These are phyloP conservation scores for Heliconius nattereri DNA, from an alignment of 1,140 invertebrate species.

Conservation along the genomic window DNA sequence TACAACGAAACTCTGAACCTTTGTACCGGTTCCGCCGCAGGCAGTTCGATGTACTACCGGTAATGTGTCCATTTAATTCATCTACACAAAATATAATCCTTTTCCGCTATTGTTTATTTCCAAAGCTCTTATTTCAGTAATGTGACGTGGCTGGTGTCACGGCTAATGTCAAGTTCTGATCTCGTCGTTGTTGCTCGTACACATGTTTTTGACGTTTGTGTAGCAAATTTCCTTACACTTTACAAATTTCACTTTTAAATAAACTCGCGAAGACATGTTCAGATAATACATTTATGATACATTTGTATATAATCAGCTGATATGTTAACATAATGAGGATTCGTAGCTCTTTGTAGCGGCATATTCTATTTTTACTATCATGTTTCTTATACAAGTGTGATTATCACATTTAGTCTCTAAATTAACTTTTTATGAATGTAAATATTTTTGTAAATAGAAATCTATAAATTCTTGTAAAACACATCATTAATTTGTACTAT, in stretches of 20 bases:
- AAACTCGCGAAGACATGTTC: neutral
- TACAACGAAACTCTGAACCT: constrained; percentile 61
- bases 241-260: neutral
- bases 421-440: too few relatives aligned
- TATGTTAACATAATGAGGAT: neutral
- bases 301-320: neutral
- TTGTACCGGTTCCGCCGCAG: constrained; percentile 59
- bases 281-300: neutral
- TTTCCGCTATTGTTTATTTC: constrained; percentile 56
- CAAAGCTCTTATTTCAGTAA: constrained; percentile 57
- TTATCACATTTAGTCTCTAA: too few relatives aligned
- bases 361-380: too few relatives aligned
- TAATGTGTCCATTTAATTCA: constrained; percentile 76
- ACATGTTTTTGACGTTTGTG: constrained; percentile 30
- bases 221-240: constrained; percentile 12
- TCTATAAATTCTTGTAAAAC: too few relatives aligned
- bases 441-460: too few relatives aligned
- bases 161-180: constrained; percentile 32
- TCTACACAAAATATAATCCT: constrained; percentile 57
- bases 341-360: neutral
- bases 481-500: neutral
- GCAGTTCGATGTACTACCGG: constrained; percentile 50
- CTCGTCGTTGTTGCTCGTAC: constrained; percentile 24
- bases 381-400: too few relatives aligned
- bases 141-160: constrained; percentile 48